Percentiles rank a stretch among this genome's conserved stretches.
Conservation (phyloP, 2,888 invertebrate genomes). For the Ormyrus labotus region DNA sequence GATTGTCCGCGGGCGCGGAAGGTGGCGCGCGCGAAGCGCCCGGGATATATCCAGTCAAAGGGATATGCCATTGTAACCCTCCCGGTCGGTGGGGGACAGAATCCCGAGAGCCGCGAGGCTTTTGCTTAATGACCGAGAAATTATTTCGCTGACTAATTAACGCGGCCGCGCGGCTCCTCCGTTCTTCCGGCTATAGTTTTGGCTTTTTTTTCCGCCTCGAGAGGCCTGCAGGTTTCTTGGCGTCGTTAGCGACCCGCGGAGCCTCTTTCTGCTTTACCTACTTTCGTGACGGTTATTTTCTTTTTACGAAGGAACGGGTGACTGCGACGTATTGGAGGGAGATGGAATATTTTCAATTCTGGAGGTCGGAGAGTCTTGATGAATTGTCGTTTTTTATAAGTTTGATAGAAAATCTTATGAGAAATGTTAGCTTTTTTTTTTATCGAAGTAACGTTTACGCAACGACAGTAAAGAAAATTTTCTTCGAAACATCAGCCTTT, state of each 20-base stretch:
- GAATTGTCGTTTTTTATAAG: too few relatives aligned
- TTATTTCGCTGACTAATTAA: slow-evolving; percentile 66
- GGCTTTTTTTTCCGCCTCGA: neutral
- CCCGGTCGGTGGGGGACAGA: neutral
- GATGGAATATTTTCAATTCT: too few relatives aligned
- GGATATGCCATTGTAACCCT: slow-evolving; percentile 36
- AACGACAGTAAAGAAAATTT: too few relatives aligned
- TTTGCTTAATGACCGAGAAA: slow-evolving; percentile 65
- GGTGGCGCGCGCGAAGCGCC: neutral
- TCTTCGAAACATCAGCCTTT: too few relatives aligned
- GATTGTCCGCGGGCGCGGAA: slow-evolving; percentile 5
- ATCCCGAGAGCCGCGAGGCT: slow-evolving; percentile 20
- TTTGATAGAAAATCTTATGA: too few relatives aligned
- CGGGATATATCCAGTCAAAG: slow-evolving; percentile 24
- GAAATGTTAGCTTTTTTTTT: too few relatives aligned
- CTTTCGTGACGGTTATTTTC: slow-evolving; percentile 1
- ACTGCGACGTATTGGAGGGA: too few relatives aligned
- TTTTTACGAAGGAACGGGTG: neutral
- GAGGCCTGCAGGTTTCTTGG: slow-evolving; percentile 6
- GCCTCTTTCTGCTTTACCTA: neutral
- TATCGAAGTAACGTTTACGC: too few relatives aligned
- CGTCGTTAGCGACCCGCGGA: slow-evolving; percentile 5
- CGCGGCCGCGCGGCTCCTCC: slow-evolving; percentile 25
- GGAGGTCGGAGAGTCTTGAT: too few relatives aligned
- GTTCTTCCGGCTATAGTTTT: neutral